Evolutionary conservation across 2,113 vertebrate species (phyloP).

Genomic region (Nymphicus hollandicus): DNA sequence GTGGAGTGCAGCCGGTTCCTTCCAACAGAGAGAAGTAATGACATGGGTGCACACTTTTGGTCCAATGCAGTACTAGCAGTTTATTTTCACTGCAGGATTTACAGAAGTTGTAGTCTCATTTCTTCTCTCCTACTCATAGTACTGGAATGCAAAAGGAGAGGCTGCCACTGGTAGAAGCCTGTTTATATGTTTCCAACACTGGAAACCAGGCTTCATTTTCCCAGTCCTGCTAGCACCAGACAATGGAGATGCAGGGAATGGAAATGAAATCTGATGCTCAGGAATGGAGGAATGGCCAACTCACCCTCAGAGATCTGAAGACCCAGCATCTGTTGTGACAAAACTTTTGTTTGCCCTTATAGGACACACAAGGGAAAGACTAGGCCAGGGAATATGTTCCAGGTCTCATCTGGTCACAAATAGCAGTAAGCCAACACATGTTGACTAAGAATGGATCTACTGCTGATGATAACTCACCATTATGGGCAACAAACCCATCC

Average conservation of each 20-base stretch:
- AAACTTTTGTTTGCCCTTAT: background rate
- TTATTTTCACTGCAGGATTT: slow-evolving; percentile 15
- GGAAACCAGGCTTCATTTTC: background rate
- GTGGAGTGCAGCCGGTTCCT: background rate
- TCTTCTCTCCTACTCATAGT: background rate
- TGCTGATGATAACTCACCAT: background rate
- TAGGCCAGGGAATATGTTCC: background rate
- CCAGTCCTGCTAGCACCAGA: background rate
- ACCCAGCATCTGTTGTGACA: background rate
- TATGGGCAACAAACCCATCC: background rate
- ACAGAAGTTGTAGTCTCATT: background rate
- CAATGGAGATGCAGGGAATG: background rate
- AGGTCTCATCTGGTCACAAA: background rate
- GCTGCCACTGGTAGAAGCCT: background rate
- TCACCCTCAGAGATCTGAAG: background rate
- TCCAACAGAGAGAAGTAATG: background rate
- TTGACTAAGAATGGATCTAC: background rate
- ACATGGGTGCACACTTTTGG: background rate
- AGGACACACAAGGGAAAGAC: background rate
- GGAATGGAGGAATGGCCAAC: background rate
- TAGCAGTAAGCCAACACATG: background rate
- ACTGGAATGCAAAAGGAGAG: background rate
- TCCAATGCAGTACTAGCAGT: background rate
- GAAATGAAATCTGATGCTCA: background rate
- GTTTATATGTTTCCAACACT: background rate